phyloP scores from a whole-genome alignment of 2,113 vertebrate species.

The Scolopax mira region DNA sequence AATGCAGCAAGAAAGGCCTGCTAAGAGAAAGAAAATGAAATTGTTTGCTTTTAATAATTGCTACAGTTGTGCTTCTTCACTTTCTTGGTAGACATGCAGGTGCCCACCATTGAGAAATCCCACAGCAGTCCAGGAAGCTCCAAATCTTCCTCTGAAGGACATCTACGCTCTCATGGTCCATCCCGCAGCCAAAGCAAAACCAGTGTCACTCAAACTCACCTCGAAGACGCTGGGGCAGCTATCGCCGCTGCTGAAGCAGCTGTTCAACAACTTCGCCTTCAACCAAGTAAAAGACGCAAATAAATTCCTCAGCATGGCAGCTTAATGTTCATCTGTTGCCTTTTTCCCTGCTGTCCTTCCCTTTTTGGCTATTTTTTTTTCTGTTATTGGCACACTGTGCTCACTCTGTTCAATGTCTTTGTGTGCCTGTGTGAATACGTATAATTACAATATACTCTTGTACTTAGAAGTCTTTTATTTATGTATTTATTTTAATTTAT shows the following conservation, averaged over 20 bases:
- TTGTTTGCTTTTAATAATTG: background rate
- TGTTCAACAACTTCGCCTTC: constrained; percentile 94
- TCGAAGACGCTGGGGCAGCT: constrained; percentile 95
- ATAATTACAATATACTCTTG: constrained; percentile 71
- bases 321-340: constrained; percentile 90
- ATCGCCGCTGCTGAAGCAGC: constrained; percentile 97
- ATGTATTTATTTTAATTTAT: constrained; percentile 57
- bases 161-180: constrained; percentile 94
- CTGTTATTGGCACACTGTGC: constrained; percentile 74
- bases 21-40: background rate
- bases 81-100: constrained; percentile 87
- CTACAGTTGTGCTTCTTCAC: constrained; percentile 36
- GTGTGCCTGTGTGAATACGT: constrained; percentile 74
- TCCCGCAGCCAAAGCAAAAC: constrained; percentile 99
- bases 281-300: constrained; percentile 99
- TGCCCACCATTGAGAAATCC: constrained; percentile 96
- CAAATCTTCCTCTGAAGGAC: constrained; percentile 97
- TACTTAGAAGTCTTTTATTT: constrained; percentile 52
- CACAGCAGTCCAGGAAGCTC: constrained; percentile 98
- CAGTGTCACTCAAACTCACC: constrained; percentile 96
- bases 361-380: constrained; percentile 60
- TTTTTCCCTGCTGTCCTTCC: constrained; percentile 78
- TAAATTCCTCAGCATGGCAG: constrained; percentile 91
- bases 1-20: background rate
- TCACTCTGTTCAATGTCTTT: constrained; percentile 79